Evolutionary conservation across 1,140 invertebrate species (phyloP), one percentile per base, ranked within the genome.

Genomic region (Apis cerana): DNA sequence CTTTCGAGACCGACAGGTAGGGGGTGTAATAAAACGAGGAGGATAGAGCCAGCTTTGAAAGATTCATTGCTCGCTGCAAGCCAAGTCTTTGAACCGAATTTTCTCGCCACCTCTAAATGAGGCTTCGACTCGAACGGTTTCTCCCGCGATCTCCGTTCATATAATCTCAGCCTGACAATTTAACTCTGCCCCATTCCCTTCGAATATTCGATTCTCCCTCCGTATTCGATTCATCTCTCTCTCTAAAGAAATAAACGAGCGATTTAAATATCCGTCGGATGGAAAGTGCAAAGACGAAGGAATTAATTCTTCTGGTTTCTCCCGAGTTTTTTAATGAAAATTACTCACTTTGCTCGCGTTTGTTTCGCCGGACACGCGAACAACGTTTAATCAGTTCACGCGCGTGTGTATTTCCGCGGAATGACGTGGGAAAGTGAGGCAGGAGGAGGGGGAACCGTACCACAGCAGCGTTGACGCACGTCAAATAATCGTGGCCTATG

Each of bases 1-100:
- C 86, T 88, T 88, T 75, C 82, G 77, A 87, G 78, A 82, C 80
- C 72, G 85, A 75, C 74, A 71, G 79, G 58, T 70, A 62, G 68
- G 75, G 75, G 75, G 70, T 67, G 82, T 86, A 87, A 88, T 88
- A 88, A 88, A 88, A 87, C 74, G 71, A 56, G 52, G 54, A 72
- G 61, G 43, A 48, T 78, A 33, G 72, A 15, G 59, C n/a, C 56
- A 23, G 4, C 56, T 62, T 80, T 69, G 82, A 74, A 84, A 80
- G 77, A 84, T 84, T 84, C 82, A 84, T 84, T 77, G 82, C 77
- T 58, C 82, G 77, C 61, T 72, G 77, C 77, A 33, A 77, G 75
- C 19, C 48, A 8, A 12, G 58, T 83, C 82, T 83, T 83, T 83
- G 82, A 83, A 79, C 75, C 82, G 68, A 79, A 83, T 80, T 72